Evolutionary conservation across 2,888 invertebrate species (phyloP).

Genomic region (Volucella bombylans): DNA sequence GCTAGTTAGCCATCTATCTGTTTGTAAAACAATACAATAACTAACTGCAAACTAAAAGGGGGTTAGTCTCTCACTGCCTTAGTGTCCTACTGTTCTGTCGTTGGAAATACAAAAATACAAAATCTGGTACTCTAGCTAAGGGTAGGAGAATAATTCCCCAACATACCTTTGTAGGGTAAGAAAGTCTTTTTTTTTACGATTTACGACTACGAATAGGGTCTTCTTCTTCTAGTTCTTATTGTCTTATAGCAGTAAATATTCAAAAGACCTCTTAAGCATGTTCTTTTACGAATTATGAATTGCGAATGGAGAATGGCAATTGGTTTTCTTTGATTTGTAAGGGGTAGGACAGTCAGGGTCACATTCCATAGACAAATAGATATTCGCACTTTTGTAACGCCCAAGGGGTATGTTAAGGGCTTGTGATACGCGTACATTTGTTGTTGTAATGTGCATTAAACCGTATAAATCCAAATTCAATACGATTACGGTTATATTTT

Average conservation of each 20-base stretch:
- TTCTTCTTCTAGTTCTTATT: slow-evolving; percentile 39
- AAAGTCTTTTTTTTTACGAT: slow-evolving; percentile 40
- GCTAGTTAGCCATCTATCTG: slow-evolving; percentile 43
- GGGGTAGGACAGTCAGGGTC: neutral
- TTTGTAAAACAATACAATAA: too few relatives aligned
- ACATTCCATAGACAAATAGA: neutral
- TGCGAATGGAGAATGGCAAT: slow-evolving; percentile 14
- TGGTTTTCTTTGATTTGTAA: slow-evolving; percentile 38
- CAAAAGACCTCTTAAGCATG: neutral
- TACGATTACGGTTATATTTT: too few relatives aligned
- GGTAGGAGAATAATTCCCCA: slow-evolving; percentile 15
- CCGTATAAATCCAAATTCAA: too few relatives aligned
- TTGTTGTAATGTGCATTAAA: too few relatives aligned
- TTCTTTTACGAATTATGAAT: neutral
- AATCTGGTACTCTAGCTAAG: slow-evolving; percentile 34
- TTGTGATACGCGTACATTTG: too few relatives aligned
- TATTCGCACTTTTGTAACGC: slow-evolving; percentile 7
- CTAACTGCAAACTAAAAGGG: slow-evolving; percentile 27
- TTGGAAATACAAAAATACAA: slow-evolving; percentile 37
- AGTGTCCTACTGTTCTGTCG: neutral
- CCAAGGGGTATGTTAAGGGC: neutral
- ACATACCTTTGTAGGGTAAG: slow-evolving; percentile 52
- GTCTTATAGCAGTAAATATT: neutral
- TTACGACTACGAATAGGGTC: neutral
- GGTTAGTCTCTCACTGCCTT: slow-evolving; percentile 49